Evolutionary conservation across 1,140 invertebrate species (phyloP), one percentile per base, ranked within the genome.

Genomic region (Andricus grossulariae): DNA sequence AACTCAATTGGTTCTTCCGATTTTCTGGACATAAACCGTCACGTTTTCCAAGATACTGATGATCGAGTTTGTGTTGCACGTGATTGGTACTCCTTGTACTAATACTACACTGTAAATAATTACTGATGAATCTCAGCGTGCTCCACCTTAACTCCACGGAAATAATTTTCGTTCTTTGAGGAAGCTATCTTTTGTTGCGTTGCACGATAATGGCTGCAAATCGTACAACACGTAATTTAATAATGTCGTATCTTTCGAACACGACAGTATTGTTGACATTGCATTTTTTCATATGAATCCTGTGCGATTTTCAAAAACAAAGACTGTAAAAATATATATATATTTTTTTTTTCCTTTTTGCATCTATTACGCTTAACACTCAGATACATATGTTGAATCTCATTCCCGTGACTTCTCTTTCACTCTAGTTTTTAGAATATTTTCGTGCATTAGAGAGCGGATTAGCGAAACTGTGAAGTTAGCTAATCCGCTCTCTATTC

Each of bases 51-150:
- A 66, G 25, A n/a, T 66, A 39, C 32, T 66, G 15, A 66, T 15
- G 32, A 60, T 5, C 25, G 55, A 57, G 21, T 60, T 21, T 60
- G 32, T 66, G 60, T 13, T 66, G 60, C 60, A 66, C 60, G 60
- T 45, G 60, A 16, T 45, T 66, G 60, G 25, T 45, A n/a, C 60
- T 60, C 60, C 10, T 66, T 66, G 52, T 54, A 54, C 52, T 18
- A 54, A 66, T 16, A 66, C 13, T 39, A 66, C 25, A n/a, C 15
- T 66, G 60, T 66, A 66, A 13, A 66, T 66, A 45, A 7, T 66
- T 66, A 66, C 25, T 66, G 21, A 66, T 66, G 60, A 66, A 66
- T 66, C 60, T 66, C 60, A 66, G n/a, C 52, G n/a, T 54, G 19
- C 18, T 55, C 54, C 54, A 55, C 16, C 39, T n/a, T 21, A 66